A percentile compares a stretch with the other conserved stretches of the same genome.
phyloP scores from a whole-genome alignment of 2,888 invertebrate genomes.

The Drosophila phalerata region DNA sequence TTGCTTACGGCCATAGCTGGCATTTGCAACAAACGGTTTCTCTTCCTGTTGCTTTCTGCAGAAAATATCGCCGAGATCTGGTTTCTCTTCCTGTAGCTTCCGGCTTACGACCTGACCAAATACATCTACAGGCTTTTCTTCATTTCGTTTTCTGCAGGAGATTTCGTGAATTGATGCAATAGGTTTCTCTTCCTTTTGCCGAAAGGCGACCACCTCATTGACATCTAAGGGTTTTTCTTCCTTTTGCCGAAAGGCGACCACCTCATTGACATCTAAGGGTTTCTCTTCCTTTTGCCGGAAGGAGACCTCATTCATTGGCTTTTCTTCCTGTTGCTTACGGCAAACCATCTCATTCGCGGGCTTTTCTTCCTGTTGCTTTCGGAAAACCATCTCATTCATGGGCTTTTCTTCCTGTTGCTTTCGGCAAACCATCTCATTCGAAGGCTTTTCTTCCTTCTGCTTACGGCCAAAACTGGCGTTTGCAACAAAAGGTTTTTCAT shows the following conservation, averaged over 20 bases:
- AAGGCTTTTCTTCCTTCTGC: neutral
- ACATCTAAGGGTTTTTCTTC: neutral
- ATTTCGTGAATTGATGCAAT: too few relatives aligned
- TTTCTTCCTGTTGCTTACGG: neutral
- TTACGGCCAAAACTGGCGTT: neutral
- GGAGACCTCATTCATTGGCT: too few relatives aligned
- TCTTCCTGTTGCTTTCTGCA: too few relatives aligned
- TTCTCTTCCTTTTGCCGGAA: slow-evolving; percentile 1
- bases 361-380: neutral
- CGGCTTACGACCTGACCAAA: too few relatives aligned
- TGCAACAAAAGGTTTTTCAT: neutral
- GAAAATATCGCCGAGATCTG: too few relatives aligned
- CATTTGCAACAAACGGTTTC: too few relatives aligned
- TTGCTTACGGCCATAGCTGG: too few relatives aligned
- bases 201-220: neutral
- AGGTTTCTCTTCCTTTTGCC: neutral
- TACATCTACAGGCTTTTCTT: too few relatives aligned
- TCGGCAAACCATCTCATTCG: too few relatives aligned
- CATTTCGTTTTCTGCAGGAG: too few relatives aligned
- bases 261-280: neutral
- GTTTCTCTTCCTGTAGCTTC: too few relatives aligned
- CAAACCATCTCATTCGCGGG: neutral
- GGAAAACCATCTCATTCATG: neutral
- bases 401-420: neutral
- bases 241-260: neutral